These are phyloP conservation scores for Tretioscincus oriximinensis DNA, from an alignment of 2,113 vertebrate genomes.

Conservation along the genomic window DNA sequence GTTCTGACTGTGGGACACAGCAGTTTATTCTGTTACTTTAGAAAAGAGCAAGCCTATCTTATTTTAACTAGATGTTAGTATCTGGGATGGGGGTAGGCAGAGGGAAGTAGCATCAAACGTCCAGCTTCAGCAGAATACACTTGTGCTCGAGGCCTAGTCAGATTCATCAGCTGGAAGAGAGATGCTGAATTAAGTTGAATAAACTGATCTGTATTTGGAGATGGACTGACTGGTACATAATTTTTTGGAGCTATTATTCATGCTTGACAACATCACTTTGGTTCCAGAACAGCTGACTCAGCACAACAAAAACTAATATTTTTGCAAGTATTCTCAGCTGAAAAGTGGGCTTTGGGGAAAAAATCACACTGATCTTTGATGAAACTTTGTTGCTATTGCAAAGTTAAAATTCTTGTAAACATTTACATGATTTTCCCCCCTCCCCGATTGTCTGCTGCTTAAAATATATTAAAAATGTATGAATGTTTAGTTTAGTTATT, in stretches of 20 bases:
- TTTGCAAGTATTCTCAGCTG: not conserved
- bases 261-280: not conserved
- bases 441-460: slow-evolving; percentile 9
- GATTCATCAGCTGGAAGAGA: slow-evolving; percentile 15
- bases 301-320: not conserved
- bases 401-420: not conserved
- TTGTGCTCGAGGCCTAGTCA: slow-evolving; percentile 4
- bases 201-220: slow-evolving; percentile 24
- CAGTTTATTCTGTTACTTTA: slow-evolving; percentile 40
- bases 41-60: slow-evolving; percentile 41
- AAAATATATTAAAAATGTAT: not conserved
- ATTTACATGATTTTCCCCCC: not conserved
- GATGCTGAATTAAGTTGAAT: slow-evolving; percentile 24
- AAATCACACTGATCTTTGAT: not conserved
- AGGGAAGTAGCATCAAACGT: slow-evolving; percentile 34
- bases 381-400: no score
- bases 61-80: slow-evolving; percentile 42
- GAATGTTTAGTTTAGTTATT: not conserved
- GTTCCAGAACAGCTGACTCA: not conserved
- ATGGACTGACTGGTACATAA: not conserved
- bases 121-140: slow-evolving; percentile 34
- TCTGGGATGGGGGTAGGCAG: not conserved
- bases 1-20: slow-evolving; percentile 45
- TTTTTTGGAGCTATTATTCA: slow-evolving; percentile 25
- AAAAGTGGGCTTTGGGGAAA: not conserved